Base-by-base conservation (phyloP, 2,113 vertebrate genomes). In the Dicentrarchus labrax region DNA sequence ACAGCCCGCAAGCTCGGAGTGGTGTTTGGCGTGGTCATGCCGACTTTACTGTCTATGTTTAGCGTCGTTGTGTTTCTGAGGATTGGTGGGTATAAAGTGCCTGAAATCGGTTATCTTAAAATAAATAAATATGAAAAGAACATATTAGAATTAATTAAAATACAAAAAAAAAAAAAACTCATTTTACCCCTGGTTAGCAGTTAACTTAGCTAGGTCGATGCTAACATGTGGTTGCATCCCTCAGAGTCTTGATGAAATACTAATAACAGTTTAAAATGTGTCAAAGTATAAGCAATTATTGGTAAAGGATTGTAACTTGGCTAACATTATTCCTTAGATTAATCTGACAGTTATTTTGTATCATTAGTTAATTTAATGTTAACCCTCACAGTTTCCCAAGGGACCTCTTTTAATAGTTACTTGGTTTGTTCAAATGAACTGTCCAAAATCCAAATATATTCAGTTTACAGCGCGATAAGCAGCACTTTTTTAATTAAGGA, bases 1-100 rank as follows among this genome's bases (percentile, higher is more conserved):
- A 78, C 48, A 83, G 1, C 13, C n/a, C 75, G 57, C 8, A 96
- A 97, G 67, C 96, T 97, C 30, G 95, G 95, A 67, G 96, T 96
- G 4, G 92, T 97, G 91, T 94, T 96, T 72, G 97, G 97, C 39
- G 97, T 97, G 22, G 95, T 97, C 64, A 94, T 96, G 12, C 96
- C 97, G 36, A 97, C 97, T 3, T 78, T 97, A 54, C 93, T 98
- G 76, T 96, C 96, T 43, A 97, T 98, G 97, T 97, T 97, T 87
- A 97, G 96, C 84, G 97, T 97, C 56, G 97, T 98, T 43, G 91
- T 97, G 38, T 97, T 97, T 76, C 91, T 98, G 62, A 89, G 97
- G 56, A 93, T 98, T 41, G 97, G 97, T 97, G 84, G 96, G 96
- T 86, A 6, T 13, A 30, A 30, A 30, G 30, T 30, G 30, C 2